Evolutionary conservation across 2,797 vertebrate genomes (phyloP).

Genomic region (Tragelaphus oryx): DNA sequence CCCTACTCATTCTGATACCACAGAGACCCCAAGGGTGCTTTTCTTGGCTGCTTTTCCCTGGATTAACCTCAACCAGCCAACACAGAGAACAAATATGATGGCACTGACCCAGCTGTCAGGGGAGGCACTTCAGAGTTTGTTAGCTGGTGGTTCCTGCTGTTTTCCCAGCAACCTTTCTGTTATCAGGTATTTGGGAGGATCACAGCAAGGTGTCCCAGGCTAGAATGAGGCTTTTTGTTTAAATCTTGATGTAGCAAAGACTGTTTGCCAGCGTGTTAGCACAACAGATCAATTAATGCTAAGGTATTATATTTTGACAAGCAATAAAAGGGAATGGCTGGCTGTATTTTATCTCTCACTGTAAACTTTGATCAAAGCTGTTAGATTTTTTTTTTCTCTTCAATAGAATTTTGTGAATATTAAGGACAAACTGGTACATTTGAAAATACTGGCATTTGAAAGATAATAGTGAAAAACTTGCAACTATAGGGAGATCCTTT

Average conservation of each 20-base stretch:
- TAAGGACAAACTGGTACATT: neutral
- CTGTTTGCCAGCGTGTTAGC: slow-evolving; percentile 33
- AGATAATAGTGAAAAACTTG: neutral
- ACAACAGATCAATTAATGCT: slow-evolving; percentile 55
- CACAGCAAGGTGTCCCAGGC: neutral
- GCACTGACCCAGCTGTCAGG: neutral
- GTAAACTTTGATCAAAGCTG: slow-evolving; percentile 5
- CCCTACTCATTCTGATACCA: neutral
- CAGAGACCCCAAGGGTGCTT: neutral
- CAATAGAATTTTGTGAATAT: neutral
- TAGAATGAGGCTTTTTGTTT: slow-evolving; percentile 19
- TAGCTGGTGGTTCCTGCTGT: neutral
- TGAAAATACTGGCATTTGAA: neutral
- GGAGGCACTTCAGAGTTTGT: neutral
- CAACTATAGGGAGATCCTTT: neutral
- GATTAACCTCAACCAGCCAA: neutral
- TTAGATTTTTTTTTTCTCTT: neutral
- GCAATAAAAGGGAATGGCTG: slow-evolving; percentile 2
- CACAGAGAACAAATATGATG: neutral
- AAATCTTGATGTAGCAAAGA: neutral
- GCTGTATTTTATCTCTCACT: neutral
- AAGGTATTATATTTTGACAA: slow-evolving; percentile 4
- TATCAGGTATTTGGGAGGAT: neutral
- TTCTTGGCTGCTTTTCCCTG: neutral
- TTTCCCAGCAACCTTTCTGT: neutral